Evolutionary conservation across 2,113 vertebrate species (phyloP).

Genomic region (Phyllopteryx taeniolatus): DNA sequence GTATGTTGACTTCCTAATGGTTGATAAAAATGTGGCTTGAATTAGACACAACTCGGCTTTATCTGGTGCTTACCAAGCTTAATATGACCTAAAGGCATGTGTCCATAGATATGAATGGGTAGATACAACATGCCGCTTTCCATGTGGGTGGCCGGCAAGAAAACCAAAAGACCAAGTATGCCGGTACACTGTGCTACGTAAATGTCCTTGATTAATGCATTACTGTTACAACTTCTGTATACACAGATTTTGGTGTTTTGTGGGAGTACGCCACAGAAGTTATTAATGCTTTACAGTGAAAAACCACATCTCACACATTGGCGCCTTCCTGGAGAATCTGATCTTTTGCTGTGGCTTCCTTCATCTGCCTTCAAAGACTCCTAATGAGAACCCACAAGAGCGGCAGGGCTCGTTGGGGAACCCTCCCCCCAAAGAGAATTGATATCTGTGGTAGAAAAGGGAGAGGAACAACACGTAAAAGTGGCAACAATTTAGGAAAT

Average conservation of each 20-base stretch:
- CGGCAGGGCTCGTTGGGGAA: background rate
- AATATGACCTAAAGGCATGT: no score
- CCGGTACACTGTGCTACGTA: no score
- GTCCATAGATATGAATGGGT: no score
- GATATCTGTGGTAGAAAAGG: conserved; percentile 63
- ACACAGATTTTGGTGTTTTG: background rate
- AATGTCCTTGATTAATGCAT: no score
- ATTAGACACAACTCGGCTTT: background rate
- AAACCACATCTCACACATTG: conserved; percentile 33
- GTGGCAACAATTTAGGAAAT: conserved; percentile 44
- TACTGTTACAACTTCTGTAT: no score
- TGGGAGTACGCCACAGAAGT: background rate
- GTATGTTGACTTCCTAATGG: background rate
- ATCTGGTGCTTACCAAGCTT: no score
- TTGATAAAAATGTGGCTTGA: background rate
- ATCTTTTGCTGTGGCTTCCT: conserved; percentile 37
- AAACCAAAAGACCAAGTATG: no score
- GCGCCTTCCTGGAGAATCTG: conserved; percentile 38
- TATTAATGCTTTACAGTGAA: conserved; percentile 3
- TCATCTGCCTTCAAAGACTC: conserved; percentile 53
- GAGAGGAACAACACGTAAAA: conserved; percentile 44
- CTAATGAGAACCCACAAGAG: conserved; percentile 40
- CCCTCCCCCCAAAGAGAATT: conserved; percentile 58
- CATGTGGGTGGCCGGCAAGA: no score
- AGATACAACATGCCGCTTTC: no score